phyloP scores from a whole-genome alignment of 2,113 vertebrate genomes.

The Taxidea taxus region DNA sequence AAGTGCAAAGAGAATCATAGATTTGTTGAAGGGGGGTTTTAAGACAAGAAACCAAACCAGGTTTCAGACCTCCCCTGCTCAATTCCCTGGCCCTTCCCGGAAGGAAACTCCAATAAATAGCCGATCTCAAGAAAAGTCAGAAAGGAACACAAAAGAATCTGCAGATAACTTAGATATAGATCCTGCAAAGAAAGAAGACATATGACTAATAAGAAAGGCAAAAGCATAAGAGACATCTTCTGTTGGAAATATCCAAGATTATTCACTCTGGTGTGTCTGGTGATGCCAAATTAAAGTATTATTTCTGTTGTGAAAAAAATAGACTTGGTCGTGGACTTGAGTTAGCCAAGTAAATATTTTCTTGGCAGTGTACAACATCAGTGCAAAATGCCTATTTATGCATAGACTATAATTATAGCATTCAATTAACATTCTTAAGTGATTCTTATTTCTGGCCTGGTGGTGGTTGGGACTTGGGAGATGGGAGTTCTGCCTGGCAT shows the following conservation, averaged over 20 bases:
- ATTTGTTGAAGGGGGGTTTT: not conserved
- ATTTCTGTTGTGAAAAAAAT: conserved; percentile 68
- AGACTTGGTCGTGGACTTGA: conserved; percentile 71
- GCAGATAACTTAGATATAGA: not conserved
- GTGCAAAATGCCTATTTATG: conserved; percentile 73
- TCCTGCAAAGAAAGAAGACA: conserved; percentile 22
- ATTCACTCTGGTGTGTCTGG: conserved; percentile 59
- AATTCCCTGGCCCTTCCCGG: not conserved
- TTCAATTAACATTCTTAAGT: conserved; percentile 76
- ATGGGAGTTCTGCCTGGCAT: conserved; percentile 26
- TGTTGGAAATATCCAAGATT: conserved; percentile 55
- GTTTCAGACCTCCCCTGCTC: not conserved
- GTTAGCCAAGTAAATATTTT: conserved; percentile 78
- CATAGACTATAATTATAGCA: conserved; percentile 72
- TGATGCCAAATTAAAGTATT: conserved; percentile 68
- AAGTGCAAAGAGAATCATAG: not conserved
- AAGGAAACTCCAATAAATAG: not conserved
- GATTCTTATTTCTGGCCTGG: conserved; percentile 67
- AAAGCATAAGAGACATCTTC: conserved; percentile 40
- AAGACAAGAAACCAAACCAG: not conserved
- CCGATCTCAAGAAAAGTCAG: conserved; percentile 19
- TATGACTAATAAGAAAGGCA: conserved; percentile 13
- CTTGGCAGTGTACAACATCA: conserved; percentile 68
- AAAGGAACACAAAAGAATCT: not conserved
- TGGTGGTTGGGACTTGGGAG: conserved; percentile 49